Base-by-base conservation (phyloP, 2,113 vertebrate genomes). In the Shinisaurus crocodilurus region DNA sequence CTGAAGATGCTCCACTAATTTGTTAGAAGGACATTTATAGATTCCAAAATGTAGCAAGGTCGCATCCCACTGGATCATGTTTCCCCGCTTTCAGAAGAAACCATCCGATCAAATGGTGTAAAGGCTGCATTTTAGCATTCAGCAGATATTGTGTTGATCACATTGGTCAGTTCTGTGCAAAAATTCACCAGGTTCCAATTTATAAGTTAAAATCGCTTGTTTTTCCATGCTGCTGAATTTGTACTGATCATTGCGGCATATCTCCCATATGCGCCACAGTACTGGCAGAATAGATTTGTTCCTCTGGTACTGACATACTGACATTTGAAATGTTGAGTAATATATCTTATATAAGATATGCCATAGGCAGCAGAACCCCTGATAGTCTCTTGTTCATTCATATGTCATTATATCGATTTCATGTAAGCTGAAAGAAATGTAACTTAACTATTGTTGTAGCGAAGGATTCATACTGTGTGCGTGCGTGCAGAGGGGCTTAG, bases 1-100 rank as follows among this genome's bases (percentile, higher is more conserved):
- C 40, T 84, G 84, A 76, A 84, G 40, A 75, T 83, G 60, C 13
- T 89, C 43, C 40, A 29, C 88, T 84, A 65, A 89, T 89, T 84
- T 89, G 82, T 84, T 76, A 48, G 81, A 45, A 75, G 84, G 72
- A 37, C 57, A 75, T 75, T 60, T 84, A 37, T 83, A 63, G 82
- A 43, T n/a, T 76, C 54, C 34, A 76, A 76, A 76, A 75, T 23
- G 8, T 60, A 74, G 37, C 54, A 75, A 63, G 70, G 81, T 83
- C 81, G 63, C 70, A n/a, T 84, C 37, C 70, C 88, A 48, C 29
- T 75, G 60, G 72, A 89, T 75, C 29, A 48, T 6, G 29, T 40
- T 75, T 83, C 10, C 48, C 29, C 76, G 54, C 32, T 75, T 74
- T 63, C 37, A n/a, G 69, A 74, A 74, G 10, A 72, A 63, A n/a